These are phyloP conservation scores for Ambastaia sidthimunki DNA, from an alignment of 2,797 vertebrate species.

Conservation along the genomic window DNA sequence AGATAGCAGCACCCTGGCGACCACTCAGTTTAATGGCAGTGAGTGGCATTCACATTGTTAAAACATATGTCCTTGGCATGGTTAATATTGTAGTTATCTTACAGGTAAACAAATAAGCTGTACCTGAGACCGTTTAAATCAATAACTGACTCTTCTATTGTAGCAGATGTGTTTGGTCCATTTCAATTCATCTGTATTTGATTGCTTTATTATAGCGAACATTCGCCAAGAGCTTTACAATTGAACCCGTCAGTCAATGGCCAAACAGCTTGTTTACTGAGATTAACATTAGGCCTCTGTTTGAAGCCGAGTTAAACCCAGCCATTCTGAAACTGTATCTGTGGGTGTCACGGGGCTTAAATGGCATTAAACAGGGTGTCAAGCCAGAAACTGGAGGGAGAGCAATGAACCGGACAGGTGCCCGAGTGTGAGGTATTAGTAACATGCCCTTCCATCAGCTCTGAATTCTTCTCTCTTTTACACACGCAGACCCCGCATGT, in stretches of 20 bases:
- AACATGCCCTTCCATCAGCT: slow-evolving; percentile 59
- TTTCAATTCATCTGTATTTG: slow-evolving; percentile 60
- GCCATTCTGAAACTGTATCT: slow-evolving; percentile 37
- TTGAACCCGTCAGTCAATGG: slow-evolving; percentile 55
- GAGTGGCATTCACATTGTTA: no score
- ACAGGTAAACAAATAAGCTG: not conserved
- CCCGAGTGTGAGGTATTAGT: slow-evolving; percentile 67
- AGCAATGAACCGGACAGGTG: slow-evolving; percentile 56
- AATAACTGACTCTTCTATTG: slow-evolving; percentile 24
- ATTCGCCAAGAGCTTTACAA: slow-evolving; percentile 48
- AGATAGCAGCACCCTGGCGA: no score
- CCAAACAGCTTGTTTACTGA: slow-evolving; percentile 56
- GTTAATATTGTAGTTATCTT: not conserved
- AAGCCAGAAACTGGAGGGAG: slow-evolving; percentile 54
- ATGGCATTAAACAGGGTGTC: slow-evolving; percentile 53
- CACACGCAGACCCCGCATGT: slow-evolving; percentile 53
- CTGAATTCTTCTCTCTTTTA: slow-evolving; percentile 68
- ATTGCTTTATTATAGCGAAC: slow-evolving; percentile 65
- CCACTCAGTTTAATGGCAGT: no score
- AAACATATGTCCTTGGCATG: not conserved
- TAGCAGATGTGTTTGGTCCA: slow-evolving; percentile 6
- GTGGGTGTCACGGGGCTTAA: slow-evolving; percentile 33
- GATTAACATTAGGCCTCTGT: slow-evolving; percentile 55
- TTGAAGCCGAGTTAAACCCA: slow-evolving; percentile 4
- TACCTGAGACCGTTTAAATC: not conserved